Evolutionary conservation across 2,113 vertebrate species (phyloP).

Genomic region (Microtus richardsoni): DNA sequence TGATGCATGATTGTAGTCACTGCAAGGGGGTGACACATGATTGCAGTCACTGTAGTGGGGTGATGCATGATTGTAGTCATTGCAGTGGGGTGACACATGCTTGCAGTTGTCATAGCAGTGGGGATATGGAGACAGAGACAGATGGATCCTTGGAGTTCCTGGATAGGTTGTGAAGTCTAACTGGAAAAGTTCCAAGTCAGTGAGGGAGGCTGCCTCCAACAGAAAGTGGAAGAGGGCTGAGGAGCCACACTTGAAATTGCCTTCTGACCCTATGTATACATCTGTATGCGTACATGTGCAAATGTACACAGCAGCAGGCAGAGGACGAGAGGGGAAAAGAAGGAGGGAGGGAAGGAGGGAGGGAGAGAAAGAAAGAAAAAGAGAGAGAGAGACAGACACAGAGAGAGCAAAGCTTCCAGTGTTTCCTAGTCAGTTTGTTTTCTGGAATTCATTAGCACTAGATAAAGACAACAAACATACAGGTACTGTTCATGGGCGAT

Average conservation of each 20-base stretch:
- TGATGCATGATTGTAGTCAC: no score
- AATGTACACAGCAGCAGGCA: background rate
- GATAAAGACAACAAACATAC: background rate
- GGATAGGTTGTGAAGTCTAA: no score
- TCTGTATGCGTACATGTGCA: background rate
- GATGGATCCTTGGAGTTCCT: background rate
- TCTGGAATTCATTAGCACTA: background rate
- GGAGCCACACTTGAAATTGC: background rate
- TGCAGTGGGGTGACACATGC: background rate
- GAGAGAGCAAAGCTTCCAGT: background rate
- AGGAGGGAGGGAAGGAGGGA: no score
- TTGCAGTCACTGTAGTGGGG: background rate
- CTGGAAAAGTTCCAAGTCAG: background rate
- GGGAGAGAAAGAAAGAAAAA: no score
- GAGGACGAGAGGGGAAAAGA: no score
- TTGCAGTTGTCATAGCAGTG: background rate
- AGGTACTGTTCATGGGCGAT: background rate
- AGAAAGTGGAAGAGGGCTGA: background rate
- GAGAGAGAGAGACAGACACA: background rate
- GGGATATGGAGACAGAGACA: background rate
- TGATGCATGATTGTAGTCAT: background rate
- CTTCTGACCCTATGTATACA: background rate
- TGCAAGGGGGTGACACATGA: background rate
- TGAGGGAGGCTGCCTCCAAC: background rate
- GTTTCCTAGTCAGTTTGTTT: background rate